phyloP scores from a whole-genome alignment of 2,113 vertebrate genomes.

The Arvicanthis niloticus region DNA sequence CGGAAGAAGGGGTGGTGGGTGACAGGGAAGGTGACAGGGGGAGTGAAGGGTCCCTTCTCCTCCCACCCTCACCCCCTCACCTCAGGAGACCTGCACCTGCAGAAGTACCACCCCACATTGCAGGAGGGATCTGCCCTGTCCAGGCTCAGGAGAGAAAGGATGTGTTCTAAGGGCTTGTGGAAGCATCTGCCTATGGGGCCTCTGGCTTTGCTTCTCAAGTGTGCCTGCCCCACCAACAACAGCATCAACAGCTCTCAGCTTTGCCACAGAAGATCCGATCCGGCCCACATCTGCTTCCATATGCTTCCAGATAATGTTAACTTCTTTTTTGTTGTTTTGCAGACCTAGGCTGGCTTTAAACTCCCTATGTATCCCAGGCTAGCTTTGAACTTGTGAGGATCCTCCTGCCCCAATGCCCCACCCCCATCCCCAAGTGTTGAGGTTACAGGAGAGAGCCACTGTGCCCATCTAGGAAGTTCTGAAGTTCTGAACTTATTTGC shows the following conservation, averaged over 20 bases:
- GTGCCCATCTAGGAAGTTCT: neutral
- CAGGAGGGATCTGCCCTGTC: neutral
- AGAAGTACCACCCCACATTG: neutral
- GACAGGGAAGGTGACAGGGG: neutral
- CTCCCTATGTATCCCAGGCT: neutral
- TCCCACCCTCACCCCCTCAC: neutral
- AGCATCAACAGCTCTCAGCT: neutral
- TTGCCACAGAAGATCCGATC: neutral
- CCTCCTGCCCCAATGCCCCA: neutral
- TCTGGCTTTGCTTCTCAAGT: neutral
- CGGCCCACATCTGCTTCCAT: neutral
- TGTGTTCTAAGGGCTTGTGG: neutral
- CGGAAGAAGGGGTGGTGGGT: too few species aligned
- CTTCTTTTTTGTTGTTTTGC: neutral
- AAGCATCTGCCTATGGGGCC: neutral
- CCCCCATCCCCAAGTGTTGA: neutral
- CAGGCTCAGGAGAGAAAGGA: neutral
- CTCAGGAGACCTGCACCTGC: neutral
- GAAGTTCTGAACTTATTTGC: neutral
- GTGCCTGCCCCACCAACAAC: too few species aligned
- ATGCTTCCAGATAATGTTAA: neutral
- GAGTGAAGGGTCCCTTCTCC: too few species aligned
- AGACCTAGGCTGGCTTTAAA: neutral
- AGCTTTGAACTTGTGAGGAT: neutral
- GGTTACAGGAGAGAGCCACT: neutral